phyloP scores from a whole-genome alignment of 2,888 invertebrate genomes.

The Agrenia bidenticulata region DNA sequence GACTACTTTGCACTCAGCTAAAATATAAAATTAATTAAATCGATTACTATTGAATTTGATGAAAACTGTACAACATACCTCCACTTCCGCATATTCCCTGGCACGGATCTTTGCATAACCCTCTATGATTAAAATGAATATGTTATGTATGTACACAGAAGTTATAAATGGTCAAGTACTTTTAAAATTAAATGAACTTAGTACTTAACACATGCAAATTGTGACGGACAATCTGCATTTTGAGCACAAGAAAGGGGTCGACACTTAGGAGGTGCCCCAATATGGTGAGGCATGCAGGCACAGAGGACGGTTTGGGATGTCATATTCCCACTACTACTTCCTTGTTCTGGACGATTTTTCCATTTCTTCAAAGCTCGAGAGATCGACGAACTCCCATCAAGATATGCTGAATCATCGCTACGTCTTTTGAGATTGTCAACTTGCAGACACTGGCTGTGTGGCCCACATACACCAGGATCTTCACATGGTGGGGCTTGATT shows the following conservation, averaged over 20 bases:
- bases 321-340: constrained; percentile 11
- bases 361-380: constrained; percentile 46
- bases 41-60: background rate
- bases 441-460: constrained; percentile 51
- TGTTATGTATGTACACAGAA: background rate
- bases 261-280: constrained; percentile 52
- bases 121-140: constrained; percentile 29
- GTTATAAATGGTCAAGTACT: background rate
- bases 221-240: constrained; percentile 51
- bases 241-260: constrained; percentile 49
- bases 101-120: constrained; percentile 51
- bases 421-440: constrained; percentile 52
- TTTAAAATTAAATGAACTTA: background rate
- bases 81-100: constrained; percentile 51
- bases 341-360: constrained; percentile 22
- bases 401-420: constrained; percentile 44
- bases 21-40: background rate
- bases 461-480: constrained; percentile 52
- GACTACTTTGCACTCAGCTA: constrained; percentile 48
- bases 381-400: constrained; percentile 39
- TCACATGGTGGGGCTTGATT: constrained; percentile 47
- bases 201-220: constrained; percentile 52
- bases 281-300: constrained; percentile 51
- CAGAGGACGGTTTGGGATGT: constrained; percentile 49
- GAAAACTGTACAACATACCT: constrained; percentile 14